These are phyloP conservation scores for Corythornis cristatus DNA, from an alignment of 2,113 vertebrate genomes.

Conservation along the genomic window DNA sequence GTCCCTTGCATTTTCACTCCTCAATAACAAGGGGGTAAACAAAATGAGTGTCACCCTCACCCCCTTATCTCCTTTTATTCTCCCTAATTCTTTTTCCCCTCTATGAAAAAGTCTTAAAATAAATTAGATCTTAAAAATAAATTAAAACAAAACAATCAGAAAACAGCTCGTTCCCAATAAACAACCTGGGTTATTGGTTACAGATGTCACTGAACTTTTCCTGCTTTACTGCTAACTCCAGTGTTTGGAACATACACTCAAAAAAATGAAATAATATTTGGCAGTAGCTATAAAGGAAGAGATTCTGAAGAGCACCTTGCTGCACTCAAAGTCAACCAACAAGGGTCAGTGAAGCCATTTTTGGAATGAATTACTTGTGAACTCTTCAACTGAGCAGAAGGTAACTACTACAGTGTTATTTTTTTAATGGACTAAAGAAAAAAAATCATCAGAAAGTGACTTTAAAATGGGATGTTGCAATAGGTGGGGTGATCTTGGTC, in stretches of 20 bases:
- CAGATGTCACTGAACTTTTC: neutral
- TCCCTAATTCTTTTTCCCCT: neutral
- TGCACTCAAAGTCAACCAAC: neutral
- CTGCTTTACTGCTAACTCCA: neutral
- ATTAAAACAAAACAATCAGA: neutral
- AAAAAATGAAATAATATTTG: conserved; percentile 13
- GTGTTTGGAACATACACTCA: neutral
- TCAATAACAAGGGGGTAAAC: neutral
- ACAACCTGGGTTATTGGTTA: neutral
- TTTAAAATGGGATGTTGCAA: neutral
- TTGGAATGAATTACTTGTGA: neutral
- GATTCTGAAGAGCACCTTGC: neutral
- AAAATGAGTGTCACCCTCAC: neutral
- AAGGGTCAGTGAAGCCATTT: neutral
- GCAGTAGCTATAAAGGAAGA: neutral
- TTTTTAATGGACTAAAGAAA: neutral
- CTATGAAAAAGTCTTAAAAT: neutral
- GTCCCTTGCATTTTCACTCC: neutral
- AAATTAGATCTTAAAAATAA: neutral
- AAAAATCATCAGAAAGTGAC: neutral
- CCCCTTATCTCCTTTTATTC: neutral
- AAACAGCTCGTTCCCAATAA: neutral
- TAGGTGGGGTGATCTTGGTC: neutral
- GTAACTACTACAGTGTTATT: neutral
- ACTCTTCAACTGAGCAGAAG: neutral